Evolutionary conservation across 2,797 vertebrate genomes (phyloP).

Genomic region (Artibeus lituratus): DNA sequence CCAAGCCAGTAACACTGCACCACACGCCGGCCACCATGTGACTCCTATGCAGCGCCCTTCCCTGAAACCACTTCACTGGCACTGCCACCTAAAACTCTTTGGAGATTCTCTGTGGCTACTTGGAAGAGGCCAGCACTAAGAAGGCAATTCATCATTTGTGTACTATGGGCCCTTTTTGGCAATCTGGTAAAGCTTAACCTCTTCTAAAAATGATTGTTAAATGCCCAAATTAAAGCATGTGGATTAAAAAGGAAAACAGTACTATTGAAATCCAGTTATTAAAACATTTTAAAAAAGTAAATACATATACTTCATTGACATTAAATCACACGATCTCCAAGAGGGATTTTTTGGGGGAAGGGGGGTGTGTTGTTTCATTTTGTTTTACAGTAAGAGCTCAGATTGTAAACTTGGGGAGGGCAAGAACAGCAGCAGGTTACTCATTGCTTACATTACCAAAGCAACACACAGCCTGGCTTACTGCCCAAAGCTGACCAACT

Average conservation of each 20-base stretch:
- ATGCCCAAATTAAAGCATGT: slow-evolving; percentile 14
- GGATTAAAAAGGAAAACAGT: not conserved
- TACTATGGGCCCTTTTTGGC: not conserved
- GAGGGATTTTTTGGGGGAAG: not conserved
- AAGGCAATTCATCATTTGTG: not conserved
- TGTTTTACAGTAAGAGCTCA: not conserved
- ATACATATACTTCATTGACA: not conserved
- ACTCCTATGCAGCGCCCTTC: not conserved
- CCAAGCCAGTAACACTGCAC: not conserved
- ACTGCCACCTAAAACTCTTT: not conserved
- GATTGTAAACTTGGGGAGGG: not conserved
- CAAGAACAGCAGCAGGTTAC: not conserved
- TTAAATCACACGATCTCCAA: not conserved
- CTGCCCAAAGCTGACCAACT: not conserved
- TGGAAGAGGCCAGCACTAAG: not conserved
- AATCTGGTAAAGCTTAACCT: slow-evolving; percentile 8
- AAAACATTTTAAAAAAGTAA: not conserved
- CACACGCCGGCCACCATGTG: too few species aligned
- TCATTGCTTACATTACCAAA: not conserved
- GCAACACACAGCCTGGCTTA: not conserved
- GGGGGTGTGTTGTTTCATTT: not conserved
- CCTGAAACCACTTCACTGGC: not conserved
- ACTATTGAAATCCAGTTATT: not conserved
- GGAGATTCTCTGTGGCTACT: not conserved
- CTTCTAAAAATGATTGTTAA: slow-evolving; percentile 3